Conservation (phyloP, 2,888 invertebrate species). For the Lithosia quadra region DNA sequence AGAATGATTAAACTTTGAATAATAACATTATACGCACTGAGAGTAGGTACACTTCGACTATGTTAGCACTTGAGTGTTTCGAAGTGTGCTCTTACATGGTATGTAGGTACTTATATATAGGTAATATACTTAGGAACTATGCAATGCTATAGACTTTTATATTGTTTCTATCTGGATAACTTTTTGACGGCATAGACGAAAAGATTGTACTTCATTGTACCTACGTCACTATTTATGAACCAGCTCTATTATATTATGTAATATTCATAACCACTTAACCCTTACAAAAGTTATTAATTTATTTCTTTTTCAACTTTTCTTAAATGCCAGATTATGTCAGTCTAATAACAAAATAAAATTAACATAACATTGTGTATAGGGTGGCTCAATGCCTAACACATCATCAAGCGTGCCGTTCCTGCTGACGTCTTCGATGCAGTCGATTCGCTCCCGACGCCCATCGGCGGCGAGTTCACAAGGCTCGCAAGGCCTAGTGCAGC, state of each 20-base stretch:
- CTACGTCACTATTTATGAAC: too few species aligned
- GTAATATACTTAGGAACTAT: too few species aligned
- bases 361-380: slow-evolving; percentile 82
- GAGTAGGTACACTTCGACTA: background rate
- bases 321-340: background rate
- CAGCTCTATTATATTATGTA: background rate
- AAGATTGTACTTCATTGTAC: background rate
- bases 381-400: slow-evolving; percentile 96
- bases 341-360: slow-evolving; percentile 19
- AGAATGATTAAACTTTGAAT: background rate
- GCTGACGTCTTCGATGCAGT: slow-evolving; percentile 88
- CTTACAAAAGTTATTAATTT: background rate
- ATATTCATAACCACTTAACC: background rate
- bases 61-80: background rate
- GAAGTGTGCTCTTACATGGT: background rate
- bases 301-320: background rate
- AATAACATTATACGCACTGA: background rate
- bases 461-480: slow-evolving; percentile 90
- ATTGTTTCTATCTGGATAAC: background rate
- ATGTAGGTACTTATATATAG: too few species aligned
- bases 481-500: slow-evolving; percentile 92
- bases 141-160: background rate
- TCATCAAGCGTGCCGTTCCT: slow-evolving; percentile 95
- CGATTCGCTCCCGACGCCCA: slow-evolving; percentile 91
- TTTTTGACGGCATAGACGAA: background rate